Conservation (phyloP, 2,113 vertebrate genomes). For the Mobula hypostoma region DNA sequence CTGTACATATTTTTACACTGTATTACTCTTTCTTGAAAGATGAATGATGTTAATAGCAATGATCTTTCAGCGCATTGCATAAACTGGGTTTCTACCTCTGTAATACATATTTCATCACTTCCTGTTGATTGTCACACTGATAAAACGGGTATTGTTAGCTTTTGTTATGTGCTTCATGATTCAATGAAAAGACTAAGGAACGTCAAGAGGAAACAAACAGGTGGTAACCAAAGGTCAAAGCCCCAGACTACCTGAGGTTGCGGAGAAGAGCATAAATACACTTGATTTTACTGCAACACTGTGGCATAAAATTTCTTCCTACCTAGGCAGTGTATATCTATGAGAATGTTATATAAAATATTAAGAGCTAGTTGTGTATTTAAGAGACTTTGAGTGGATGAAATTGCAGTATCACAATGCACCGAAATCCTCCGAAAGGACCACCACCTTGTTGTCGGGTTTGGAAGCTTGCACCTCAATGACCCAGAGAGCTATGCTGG, state of each 20-base stretch:
- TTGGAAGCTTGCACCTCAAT: too few relatives aligned
- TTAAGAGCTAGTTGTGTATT: background rate
- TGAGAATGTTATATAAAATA: background rate
- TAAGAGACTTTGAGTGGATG: background rate
- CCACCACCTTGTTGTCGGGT: too few relatives aligned
- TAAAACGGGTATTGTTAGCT: background rate
- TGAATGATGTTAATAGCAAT: conserved; percentile 24
- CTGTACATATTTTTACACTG: background rate
- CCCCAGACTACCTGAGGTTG: background rate
- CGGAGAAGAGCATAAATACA: background rate
- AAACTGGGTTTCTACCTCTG: background rate
- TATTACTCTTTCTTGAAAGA: conserved; percentile 28
- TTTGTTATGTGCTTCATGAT: conserved; percentile 1
- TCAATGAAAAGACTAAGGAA: conserved; percentile 28
- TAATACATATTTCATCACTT: conserved; percentile 32
- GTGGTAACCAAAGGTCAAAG: background rate
- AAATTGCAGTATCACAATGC: background rate
- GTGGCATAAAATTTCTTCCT: background rate
- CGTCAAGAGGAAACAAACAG: background rate
- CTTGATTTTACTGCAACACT: background rate
- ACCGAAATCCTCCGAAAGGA: background rate
- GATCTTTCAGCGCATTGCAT: background rate
- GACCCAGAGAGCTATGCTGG: too few relatives aligned
- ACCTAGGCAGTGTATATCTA: background rate
- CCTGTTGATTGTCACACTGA: background rate